Evolutionary conservation across 2,797 vertebrate genomes (phyloP), one percentile per base, ranked within the genome.

Genomic region (Protosalanx chinensis): DNA sequence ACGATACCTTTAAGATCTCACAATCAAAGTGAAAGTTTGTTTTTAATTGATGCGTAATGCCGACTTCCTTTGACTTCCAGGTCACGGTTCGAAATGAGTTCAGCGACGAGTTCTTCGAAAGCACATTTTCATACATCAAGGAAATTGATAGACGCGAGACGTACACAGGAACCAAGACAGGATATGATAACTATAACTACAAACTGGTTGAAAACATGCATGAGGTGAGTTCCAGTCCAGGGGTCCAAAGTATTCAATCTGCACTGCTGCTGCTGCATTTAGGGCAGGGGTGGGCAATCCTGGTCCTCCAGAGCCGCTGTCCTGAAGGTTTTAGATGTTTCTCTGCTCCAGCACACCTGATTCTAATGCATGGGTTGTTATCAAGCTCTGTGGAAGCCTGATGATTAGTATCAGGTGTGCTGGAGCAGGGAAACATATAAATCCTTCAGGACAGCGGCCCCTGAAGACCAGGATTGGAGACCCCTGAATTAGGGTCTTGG

Each of bases 111-210:
- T 92, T 90, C 87, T 97, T 92, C 79, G 77, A 88, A 65, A 98
- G 96, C 71, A 90, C 81, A 57, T 98, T 95, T 96, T 93, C 95
- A 67, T 98, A 97, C 0, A 76, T 86, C 37, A 95, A 95, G 66
- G 51, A 87, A 0, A 72, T 76, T 10, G 71, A 84, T 13, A 72
- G 74, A 0, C 79, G 82, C 72, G 1, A 83, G 66, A 84, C 0
- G 1, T 59, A 71, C 2, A 1, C 29, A 0, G 88, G 89, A 3
- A 90, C 88, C 20, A 87, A 84, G 0, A 49, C 20, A 6, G 88
- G 88, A 81, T 81, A 35, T 68, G 2, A 0, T 0, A 83, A 86
- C 72, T 85, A 82, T 53, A 82, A 88, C 76, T 82, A 70, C 65
- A 76, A 81, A 7, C 27, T 76, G 58, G 69, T 3, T 7, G 0